phyloP scores from a whole-genome alignment of 1,140 invertebrate species.

The Neodiprion virginianus region DNA sequence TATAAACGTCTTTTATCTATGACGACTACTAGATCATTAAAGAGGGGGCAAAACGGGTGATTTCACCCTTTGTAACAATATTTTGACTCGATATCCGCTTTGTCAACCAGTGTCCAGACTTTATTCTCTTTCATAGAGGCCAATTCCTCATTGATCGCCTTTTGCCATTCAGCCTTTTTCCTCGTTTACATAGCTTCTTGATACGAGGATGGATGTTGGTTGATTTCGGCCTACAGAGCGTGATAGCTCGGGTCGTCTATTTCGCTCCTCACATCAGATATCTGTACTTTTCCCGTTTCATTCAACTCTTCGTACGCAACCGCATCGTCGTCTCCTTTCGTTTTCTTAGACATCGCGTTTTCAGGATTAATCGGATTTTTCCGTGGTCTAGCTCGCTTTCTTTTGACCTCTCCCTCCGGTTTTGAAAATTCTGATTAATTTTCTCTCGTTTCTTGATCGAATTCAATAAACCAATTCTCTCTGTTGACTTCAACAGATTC shows the following conservation, averaged over 20 bases:
- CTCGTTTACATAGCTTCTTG: constrained; percentile 12
- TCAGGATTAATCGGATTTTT: constrained; percentile 6
- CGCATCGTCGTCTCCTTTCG: constrained; percentile 5
- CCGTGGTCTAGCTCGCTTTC: constrained; percentile 21
- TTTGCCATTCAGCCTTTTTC: constrained; percentile 8
- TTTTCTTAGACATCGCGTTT: not conserved
- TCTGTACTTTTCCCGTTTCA: constrained; percentile 9
- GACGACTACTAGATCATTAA: too few species aligned
- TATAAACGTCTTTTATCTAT: too few species aligned
- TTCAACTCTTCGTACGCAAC: constrained; percentile 8
- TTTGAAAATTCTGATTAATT: constrained; percentile 2
- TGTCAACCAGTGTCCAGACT: constrained; percentile 17
- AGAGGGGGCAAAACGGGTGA: too few species aligned
- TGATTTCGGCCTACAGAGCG: constrained; percentile 13
- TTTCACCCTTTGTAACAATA: too few species aligned
- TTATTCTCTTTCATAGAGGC: constrained; percentile 20
- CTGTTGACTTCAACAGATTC: constrained; percentile 1
- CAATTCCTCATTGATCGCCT: constrained; percentile 26
- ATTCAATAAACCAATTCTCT: constrained; percentile 21
- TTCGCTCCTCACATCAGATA: constrained; percentile 14
- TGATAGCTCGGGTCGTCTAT: constrained; percentile 18
- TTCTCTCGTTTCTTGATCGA: constrained; percentile 16
- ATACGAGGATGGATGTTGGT: constrained; percentile 2
- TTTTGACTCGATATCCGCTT: not conserved
- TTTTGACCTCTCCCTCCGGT: constrained; percentile 24